Conservation (phyloP, 2,797 vertebrate genomes). For the Paramormyrops hopkinsi region DNA sequence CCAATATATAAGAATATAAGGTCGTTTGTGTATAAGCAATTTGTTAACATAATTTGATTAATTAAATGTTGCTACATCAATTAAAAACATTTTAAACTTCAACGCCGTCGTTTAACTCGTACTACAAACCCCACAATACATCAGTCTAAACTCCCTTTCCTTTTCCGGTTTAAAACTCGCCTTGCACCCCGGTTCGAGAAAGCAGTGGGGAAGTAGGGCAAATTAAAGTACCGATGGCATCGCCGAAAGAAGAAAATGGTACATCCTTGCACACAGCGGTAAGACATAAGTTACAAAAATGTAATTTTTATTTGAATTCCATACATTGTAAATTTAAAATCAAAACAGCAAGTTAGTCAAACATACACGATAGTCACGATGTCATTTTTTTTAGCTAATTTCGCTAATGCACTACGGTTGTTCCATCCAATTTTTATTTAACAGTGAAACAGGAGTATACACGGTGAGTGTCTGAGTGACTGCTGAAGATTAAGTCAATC, state of each 20-base stretch:
- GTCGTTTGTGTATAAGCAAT: not conserved
- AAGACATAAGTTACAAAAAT: constrained; percentile 7
- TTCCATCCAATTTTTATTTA: not conserved
- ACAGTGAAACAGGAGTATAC: not conserved
- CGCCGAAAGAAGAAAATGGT: constrained; percentile 64
- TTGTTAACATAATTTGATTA: not conserved
- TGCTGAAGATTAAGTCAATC: not conserved
- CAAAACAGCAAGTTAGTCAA: not conserved
- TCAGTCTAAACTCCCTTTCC: not conserved
- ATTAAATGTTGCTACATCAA: not conserved
- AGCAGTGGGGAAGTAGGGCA: not conserved
- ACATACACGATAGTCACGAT: not conserved
- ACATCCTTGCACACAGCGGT: constrained; percentile 53
- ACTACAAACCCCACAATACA: constrained; percentile 11
- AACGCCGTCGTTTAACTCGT: not conserved
- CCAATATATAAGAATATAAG: not conserved
- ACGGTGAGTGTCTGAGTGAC: not conserved
- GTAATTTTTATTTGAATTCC: too few species aligned
- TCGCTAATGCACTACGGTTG: not conserved
- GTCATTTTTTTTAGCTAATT: not conserved
- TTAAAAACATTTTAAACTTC: not conserved
- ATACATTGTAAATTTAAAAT: not conserved
- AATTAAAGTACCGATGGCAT: constrained; percentile 44
- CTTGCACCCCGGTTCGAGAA: not conserved
- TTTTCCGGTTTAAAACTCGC: constrained; percentile 37